A percentile compares a stretch with the other conserved stretches of the same genome.
Evolutionary conservation across 1,140 invertebrate species (phyloP).

Genomic region (Lucilia cuprina): DNA sequence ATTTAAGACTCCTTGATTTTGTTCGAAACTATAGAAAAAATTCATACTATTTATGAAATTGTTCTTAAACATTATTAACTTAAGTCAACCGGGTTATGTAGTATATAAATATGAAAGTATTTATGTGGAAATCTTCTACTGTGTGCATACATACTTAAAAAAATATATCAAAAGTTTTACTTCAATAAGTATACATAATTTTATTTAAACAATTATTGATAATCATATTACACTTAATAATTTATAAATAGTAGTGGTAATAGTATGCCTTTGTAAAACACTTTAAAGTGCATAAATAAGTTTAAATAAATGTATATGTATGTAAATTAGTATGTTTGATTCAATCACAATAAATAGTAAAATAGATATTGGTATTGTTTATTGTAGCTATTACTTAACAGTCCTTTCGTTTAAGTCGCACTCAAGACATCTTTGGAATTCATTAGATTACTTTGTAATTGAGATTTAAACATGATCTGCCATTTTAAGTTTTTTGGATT

Average conservation of each 20-base stretch:
- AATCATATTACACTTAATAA: not conserved
- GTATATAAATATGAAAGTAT: no score
- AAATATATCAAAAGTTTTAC: no score
- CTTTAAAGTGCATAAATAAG: conserved; percentile 1
- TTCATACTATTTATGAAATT: no score
- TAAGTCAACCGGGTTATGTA: no score
- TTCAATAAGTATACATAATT: not conserved
- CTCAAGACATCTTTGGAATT: not conserved
- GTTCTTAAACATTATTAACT: no score
- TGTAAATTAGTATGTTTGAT: not conserved
- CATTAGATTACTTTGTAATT: not conserved
- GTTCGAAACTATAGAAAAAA: no score
- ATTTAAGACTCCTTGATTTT: no score
- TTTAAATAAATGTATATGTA: not conserved
- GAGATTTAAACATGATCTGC: conserved; percentile 15
- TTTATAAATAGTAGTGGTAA: not conserved
- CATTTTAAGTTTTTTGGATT: conserved; percentile 26
- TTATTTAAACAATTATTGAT: not conserved
- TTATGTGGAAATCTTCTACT: no score
- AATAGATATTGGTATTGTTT: not conserved
- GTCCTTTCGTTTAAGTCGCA: not conserved
- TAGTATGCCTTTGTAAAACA: not conserved
- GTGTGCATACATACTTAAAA: no score
- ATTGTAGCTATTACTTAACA: not conserved
- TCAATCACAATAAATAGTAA: not conserved